These are phyloP conservation scores for Zapus hudsonius DNA, from an alignment of 2,113 vertebrate genomes.

Conservation along the genomic window DNA sequence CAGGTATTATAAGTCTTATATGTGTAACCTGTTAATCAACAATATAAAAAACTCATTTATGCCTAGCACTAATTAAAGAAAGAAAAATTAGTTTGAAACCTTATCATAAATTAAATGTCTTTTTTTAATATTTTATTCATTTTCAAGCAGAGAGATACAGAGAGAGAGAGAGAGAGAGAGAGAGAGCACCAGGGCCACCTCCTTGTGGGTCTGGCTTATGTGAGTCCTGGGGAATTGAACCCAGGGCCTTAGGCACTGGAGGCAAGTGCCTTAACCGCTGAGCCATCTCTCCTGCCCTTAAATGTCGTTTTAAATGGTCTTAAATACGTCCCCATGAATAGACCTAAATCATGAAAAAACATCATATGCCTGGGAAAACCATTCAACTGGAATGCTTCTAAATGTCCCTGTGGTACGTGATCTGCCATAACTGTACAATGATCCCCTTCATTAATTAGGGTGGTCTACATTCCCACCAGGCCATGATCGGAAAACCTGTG, in stretches of 20 bases:
- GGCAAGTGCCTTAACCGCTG: too few species aligned
- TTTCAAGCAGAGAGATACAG: too few species aligned
- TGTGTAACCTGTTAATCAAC: neutral
- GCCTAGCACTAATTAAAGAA: neutral
- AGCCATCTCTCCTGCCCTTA: too few species aligned
- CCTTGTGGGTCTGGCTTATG: too few species aligned
- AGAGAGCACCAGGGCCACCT: too few species aligned
- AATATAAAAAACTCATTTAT: neutral
- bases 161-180: too few species aligned
- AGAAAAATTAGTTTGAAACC: neutral
- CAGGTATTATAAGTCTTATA: accelerated
- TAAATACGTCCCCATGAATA: neutral
- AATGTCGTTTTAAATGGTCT: neutral
- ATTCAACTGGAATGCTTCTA: neutral
- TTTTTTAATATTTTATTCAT: too few species aligned
- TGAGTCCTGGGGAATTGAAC: too few species aligned
- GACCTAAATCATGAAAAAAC: neutral
- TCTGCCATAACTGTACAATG: neutral
- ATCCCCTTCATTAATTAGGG: neutral
- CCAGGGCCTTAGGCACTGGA: too few species aligned
- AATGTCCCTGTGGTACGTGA: neutral
- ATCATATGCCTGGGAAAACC: neutral
- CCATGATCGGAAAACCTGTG: neutral
- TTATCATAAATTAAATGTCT: neutral
- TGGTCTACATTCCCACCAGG: neutral